Evolutionary conservation across 1,140 invertebrate species (phyloP).

Genomic region (Diachasma alloeum): DNA sequence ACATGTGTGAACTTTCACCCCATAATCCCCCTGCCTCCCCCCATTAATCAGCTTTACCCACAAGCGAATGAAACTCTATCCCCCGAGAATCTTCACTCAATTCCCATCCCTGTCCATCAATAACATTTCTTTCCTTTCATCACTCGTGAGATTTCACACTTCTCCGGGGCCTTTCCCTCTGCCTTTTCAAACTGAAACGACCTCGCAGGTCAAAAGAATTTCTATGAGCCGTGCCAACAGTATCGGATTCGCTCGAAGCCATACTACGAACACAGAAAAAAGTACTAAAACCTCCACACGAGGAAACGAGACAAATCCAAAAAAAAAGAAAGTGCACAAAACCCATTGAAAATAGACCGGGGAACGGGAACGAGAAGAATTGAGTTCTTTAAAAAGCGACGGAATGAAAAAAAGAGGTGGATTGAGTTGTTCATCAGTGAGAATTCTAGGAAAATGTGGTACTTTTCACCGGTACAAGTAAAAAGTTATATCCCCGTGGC

Average conservation of each 20-base stretch:
- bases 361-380: not conserved
- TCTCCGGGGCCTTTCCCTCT: not conserved
- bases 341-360: no score
- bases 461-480: not conserved
- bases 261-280: no score
- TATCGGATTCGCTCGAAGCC: conserved; percentile 23
- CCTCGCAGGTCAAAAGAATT: conserved; percentile 25
- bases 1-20: no score
- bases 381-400: no score
- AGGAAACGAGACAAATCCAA: no score
- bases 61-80: no score
- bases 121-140: not conserved
- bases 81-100: not conserved
- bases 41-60: no score
- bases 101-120: not conserved
- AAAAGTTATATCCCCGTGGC: not conserved
- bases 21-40: no score
- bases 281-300: no score
- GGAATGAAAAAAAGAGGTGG: no score
- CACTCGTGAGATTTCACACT: not conserved
- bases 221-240: conserved; percentile 23
- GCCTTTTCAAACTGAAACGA: conserved; percentile 5
- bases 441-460: not conserved
- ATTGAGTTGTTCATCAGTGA: not conserved
- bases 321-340: no score